Percentiles rank a stretch among this genome's conserved stretches.
These are phyloP conservation scores for Armadillidium nasatum DNA, from an alignment of 1,140 invertebrate species.

Conservation along the genomic window DNA sequence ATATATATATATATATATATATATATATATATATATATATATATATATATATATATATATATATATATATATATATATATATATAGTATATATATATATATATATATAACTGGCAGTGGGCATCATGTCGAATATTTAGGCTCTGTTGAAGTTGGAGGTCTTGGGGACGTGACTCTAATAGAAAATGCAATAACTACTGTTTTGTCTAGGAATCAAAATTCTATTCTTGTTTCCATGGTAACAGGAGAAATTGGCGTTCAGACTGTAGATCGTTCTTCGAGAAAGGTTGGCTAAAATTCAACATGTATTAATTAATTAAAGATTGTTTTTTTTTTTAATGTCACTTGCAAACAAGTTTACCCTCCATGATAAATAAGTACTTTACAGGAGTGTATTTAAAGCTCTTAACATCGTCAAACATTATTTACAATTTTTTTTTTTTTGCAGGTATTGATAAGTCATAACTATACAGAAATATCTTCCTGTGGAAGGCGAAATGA, in stretches of 20 bases:
- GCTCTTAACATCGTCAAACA: no score
- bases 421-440: no score
- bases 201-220: constrained; percentile 47
- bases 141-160: constrained; percentile 30
- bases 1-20: no score
- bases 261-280: constrained; percentile 49
- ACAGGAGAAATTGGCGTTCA: constrained; percentile 56
- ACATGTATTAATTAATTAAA: no score
- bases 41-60: no score
- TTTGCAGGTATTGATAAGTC: constrained; percentile 52
- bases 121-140: constrained; percentile 30
- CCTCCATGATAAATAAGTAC: no score
- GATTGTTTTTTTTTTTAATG: no score
- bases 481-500: constrained; percentile 58
- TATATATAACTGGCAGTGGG: constrained; percentile 18
- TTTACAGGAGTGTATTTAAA: no score
- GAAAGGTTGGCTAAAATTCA: constrained; percentile 46
- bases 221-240: constrained; percentile 52
- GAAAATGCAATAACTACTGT: constrained; percentile 53
- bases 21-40: no score
- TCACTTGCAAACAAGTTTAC: no score
- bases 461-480: constrained; percentile 62
- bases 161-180: constrained; percentile 57
- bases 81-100: no score
- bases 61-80: no score